Evolutionary conservation across 1,140 invertebrate species (phyloP), one percentile per base, ranked within the genome.

Genomic region (Bombus breviceps): DNA sequence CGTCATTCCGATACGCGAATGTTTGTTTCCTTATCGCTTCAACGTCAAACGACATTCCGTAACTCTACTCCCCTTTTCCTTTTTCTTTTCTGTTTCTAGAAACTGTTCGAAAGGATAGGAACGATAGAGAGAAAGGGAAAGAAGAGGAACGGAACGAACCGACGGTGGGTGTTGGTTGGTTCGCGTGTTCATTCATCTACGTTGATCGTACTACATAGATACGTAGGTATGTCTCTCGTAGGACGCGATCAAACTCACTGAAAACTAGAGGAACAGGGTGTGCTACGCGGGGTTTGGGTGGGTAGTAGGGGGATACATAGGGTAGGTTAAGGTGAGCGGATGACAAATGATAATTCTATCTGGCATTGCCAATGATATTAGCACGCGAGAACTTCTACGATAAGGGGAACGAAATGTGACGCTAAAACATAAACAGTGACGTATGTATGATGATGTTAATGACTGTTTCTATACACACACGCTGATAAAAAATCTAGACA

Each of bases 381-480:
- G 64, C 43, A 43, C 69, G 71, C 68, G 79, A 71, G 75, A 80
- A 73, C 12, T 64, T 47, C 64, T 78, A 82, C 75, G 79, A 75
- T 64, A 77, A 89, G 75, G 80, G 81, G 66, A 87, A 89, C 59
- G 74, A 72, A 89, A 91, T 78, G 81, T 85, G 80, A 91, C 82
- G 87, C 88, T 91, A 85, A 66, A 93, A 92, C 85, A 81, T 92
- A 90, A 84, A 78, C 28, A 57, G 90, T 91, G 91, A 90, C 66
- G 77, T 68, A 89, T 87, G 85, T 91, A 91, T 91, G 92, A 92
- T 92, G 62, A 92, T 92, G 89, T 90, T 85, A 75, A 86, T 91
- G 89, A 66, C 88, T 88, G 86, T 92, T 66, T 91, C 75, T 91
- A 89, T 87, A 90, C 81, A 90, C 86, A n/a, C 57, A 72, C 76